Percentiles rank a stretch among this genome's conserved stretches.
Conservation (phyloP, 2,888 invertebrate species). For the Euclidia mi region DNA sequence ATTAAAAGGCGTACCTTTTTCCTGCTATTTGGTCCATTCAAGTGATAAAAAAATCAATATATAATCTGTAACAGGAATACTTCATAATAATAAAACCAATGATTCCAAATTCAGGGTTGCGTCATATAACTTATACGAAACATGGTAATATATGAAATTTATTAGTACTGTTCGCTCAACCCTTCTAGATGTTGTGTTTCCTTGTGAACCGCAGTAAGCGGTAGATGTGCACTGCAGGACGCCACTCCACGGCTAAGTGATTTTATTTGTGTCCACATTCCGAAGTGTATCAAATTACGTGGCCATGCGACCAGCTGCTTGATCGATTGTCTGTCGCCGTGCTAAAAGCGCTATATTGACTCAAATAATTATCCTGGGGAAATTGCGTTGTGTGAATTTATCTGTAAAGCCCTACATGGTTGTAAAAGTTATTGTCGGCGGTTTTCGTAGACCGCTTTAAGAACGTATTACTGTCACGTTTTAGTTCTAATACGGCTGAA, state of each 20-base stretch:
- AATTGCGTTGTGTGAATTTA: constrained; percentile 46
- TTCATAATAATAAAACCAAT: no score
- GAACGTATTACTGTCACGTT: constrained; percentile 8
- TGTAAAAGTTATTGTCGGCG: constrained; percentile 27
- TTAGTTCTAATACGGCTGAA: constrained; percentile 1
- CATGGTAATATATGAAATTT: constrained; percentile 10
- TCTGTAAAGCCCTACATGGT: constrained; percentile 32
- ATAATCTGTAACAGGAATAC: no score
- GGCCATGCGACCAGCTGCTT: constrained; percentile 83
- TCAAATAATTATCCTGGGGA: constrained; percentile 70
- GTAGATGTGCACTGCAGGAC: constrained; percentile 83
- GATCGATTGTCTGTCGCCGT: constrained; percentile 80
- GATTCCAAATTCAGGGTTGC: constrained; percentile 1
- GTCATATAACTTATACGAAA: background rate
- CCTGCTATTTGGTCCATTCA: no score
- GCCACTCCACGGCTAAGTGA: constrained; percentile 88
- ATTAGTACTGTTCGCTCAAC: constrained; percentile 18
- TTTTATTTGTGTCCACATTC: constrained; percentile 90
- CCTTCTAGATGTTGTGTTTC: constrained; percentile 56
- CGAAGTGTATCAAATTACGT: constrained; percentile 88
- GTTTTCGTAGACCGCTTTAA: constrained; percentile 15
- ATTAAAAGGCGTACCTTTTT: no score
- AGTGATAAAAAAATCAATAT: no score
- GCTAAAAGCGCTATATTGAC: constrained; percentile 82
- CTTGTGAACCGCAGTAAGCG: constrained; percentile 67